Evolutionary conservation across 2,888 invertebrate genomes (phyloP), one percentile per base, ranked within the genome.

Genomic region (Polydesmus complanatus): DNA sequence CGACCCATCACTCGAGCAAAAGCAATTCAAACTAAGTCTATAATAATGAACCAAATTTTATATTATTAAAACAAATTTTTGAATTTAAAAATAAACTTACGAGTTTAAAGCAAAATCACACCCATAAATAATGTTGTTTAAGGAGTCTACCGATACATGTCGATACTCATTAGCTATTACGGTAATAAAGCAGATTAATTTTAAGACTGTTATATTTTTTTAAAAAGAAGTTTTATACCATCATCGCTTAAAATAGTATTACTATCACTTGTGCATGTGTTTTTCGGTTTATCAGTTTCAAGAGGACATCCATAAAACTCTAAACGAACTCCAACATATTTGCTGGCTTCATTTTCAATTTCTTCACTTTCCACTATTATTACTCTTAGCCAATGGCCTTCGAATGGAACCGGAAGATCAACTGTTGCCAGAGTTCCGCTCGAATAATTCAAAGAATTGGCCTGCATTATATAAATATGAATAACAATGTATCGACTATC

Each of bases 1-100:
- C n/a, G 48, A n/a, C 2, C 61, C 61, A 56, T 61, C 61, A 18
- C 19, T 25, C 19, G 61, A 61, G 56, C 61, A 61, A 51, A 61
- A 61, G 27, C 61, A 61, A 3, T 51, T 49, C 26, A 27, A 52
- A 49, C 21, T 48, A 3, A 47, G 5, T 11, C 48, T 27, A 11
- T 56, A 47, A 19, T 11, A 49, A n/a, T 51, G 22, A 8, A 51
- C n/a, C 8, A 19, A 51, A 51, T 5, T 22, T n/a, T 11, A 51
- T 51, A 3, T 14, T 11, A 8, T 52, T 8, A 52, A n/a, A 56
- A 50, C 11, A 19, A 5, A 21, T 21, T 5, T 14, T 48, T 22
- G n/a, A 57, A 25, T 57, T 8, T 8, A 25, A 49, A 54, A 5
- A 56, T 18, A n/a, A 23, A 56, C 55, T 56, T 50, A 61, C 61